Percentiles rank a stretch among this genome's conserved stretches.
Evolutionary conservation across 2,113 vertebrate species (phyloP).

Genomic region (Takifugu bimaculatus): DNA sequence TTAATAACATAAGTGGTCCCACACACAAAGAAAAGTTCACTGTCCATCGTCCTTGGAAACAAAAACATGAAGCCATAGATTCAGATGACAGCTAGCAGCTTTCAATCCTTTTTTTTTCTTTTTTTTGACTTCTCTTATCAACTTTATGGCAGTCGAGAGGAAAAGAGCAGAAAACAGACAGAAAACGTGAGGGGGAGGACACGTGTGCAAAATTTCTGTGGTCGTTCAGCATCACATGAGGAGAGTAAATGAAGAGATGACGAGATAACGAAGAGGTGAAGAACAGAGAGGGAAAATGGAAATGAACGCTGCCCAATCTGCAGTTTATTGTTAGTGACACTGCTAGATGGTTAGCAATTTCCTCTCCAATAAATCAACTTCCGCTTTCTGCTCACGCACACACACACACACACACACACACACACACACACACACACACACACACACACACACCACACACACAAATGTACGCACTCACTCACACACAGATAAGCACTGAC

Average conservation of each 20-base stretch:
- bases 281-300: slow-evolving; percentile 54
- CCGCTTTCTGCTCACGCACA: slow-evolving; percentile 49
- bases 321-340: slow-evolving; percentile 63
- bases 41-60: neutral
- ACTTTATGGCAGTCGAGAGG: slow-evolving; percentile 2
- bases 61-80: slow-evolving; percentile 3
- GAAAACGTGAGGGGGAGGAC: neutral
- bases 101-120: slow-evolving; percentile 17
- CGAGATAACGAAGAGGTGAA: neutral
- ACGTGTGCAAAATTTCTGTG: neutral
- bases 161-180: neutral
- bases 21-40: neutral
- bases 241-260: neutral
- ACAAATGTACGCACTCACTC: slow-evolving; percentile 24
- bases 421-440: slow-evolving; percentile 27
- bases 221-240: neutral
- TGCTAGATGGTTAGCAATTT: slow-evolving; percentile 73
- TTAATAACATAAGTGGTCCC: slow-evolving; percentile 6
- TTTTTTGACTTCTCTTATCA: slow-evolving; percentile 40
- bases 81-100: slow-evolving; percentile 18
- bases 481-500: slow-evolving; percentile 51
- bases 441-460: slow-evolving; percentile 29
- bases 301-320: slow-evolving; percentile 65
- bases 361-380: slow-evolving; percentile 72
- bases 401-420: slow-evolving; percentile 26